These are phyloP conservation scores for Notolepis coatsorum DNA, from an alignment of 2,797 vertebrate species.

Conservation along the genomic window DNA sequence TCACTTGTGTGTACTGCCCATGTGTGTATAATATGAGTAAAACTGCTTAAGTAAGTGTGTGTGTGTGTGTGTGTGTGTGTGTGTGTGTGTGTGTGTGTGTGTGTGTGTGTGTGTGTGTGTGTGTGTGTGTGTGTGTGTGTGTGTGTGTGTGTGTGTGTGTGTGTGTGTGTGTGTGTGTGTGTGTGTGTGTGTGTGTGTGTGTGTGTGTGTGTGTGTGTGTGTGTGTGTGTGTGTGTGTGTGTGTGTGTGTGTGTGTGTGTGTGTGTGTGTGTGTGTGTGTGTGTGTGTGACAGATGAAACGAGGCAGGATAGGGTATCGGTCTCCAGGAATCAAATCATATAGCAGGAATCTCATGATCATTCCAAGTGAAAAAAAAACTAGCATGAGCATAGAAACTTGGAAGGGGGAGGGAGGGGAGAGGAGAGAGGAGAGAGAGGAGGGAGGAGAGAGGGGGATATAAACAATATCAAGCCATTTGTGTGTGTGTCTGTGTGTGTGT, in stretches of 20 bases:
- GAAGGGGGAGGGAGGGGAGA: neutral
- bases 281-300: conserved; percentile 23
- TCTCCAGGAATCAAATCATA: conserved; percentile 10
- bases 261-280: neutral
- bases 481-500: too few relatives aligned
- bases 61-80: neutral
- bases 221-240: conserved; percentile 41
- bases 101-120: conserved; percentile 12
- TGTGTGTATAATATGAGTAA: conserved; percentile 3
- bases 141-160: conserved; percentile 5
- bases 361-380: too few relatives aligned
- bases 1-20: conserved; percentile 7
- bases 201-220: neutral
- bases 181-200: conserved; percentile 24
- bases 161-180: neutral
- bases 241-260: conserved; percentile 6
- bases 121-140: conserved; percentile 3
- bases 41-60: conserved; percentile 8
- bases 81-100: neutral
- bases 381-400: too few relatives aligned
- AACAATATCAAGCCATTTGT: too few relatives aligned
- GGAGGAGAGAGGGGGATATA: conserved; percentile 1
- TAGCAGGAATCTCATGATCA: neutral
- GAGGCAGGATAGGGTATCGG: conserved; percentile 2
- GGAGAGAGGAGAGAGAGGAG: conserved; percentile 13